Base-by-base conservation (phyloP, 2,113 vertebrate species). In the Crotalus horridus region DNA sequence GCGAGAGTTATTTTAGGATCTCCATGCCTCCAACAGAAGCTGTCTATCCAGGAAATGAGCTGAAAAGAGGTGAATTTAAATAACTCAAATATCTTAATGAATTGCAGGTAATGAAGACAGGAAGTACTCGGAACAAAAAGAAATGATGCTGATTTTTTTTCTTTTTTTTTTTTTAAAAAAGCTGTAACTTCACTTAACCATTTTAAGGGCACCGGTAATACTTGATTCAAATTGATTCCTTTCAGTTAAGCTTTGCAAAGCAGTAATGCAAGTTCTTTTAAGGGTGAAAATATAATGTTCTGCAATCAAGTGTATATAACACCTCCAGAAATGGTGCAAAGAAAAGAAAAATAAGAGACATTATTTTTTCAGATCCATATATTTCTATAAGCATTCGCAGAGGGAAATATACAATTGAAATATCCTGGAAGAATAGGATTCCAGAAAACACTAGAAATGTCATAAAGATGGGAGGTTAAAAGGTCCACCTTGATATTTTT, bases 21-120 rank as follows among this genome's bases (percentile, higher is more conserved):
- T 43, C 43, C 8, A 81, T 81, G 29, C 33, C 69, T 39, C 33
- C 33, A 39, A 20, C 33, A 43, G 74, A 81, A 21, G 17, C 33
- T 9, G 8, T 81, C 33, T 81, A 43, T 81, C 74, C 33, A 43
- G 74, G 33, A 81, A 81, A 81, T 81, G 74, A 81, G 74, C 33
- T 43, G 74, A 81, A 81, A 81, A 81, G 74, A 81, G 17, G 20
- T 81, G 33, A 81, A 81, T 89, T 86, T 94, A 91, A 95, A 88
- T 88, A 96, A 95, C 91, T 89, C 90, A 91, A 96, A 95, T 54
- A 90, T 94, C 96, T 94, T 94, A 93, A 95, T 94, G 92, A 96
- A 95, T 93, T 95, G 92, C 87, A 23, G 92, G 93, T 95, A 90
- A 64, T 48, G 24, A 90, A 90, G 26, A 89, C 8, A 23, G 33